Evolutionary conservation across 2,888 invertebrate species (phyloP).

Genomic region (Meteorus cinctellus): DNA sequence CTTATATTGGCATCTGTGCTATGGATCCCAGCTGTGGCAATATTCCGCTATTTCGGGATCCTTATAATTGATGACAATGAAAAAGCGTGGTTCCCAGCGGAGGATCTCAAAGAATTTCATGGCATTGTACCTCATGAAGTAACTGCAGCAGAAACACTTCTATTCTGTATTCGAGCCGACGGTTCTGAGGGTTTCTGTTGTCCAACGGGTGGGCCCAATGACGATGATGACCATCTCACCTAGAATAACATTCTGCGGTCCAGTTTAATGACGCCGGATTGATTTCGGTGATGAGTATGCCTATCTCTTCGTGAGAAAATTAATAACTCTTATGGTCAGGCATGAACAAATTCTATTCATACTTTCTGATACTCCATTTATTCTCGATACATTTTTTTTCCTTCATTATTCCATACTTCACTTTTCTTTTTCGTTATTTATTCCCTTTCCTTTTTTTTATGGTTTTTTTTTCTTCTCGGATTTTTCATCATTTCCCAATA

Average conservation of each 20-base stretch:
- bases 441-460: too few relatives aligned
- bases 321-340: neutral
- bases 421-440: neutral
- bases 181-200: conserved; percentile 90
- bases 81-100: conserved; percentile 93
- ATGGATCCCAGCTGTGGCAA: conserved; percentile 90
- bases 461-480: too few relatives aligned
- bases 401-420: neutral
- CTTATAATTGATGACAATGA: conserved; percentile 90
- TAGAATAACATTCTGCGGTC: conserved; percentile 48
- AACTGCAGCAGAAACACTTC: conserved; percentile 82
- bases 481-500: too few relatives aligned
- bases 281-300: conserved; percentile 29
- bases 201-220: conserved; percentile 78
- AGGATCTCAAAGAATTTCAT: conserved; percentile 91
- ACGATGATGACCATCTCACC: conserved; percentile 71
- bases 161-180: conserved; percentile 90
- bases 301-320: conserved; percentile 45
- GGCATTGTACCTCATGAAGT: conserved; percentile 90
- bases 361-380: neutral
- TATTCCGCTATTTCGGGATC: conserved; percentile 86
- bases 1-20: conserved; percentile 87
- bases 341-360: conserved; percentile 30
- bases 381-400: too few relatives aligned
- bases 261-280: conserved; percentile 54